Evolutionary conservation across 2,797 vertebrate genomes (phyloP), one percentile per base, ranked within the genome.

Genomic region (Syncerus caffer): DNA sequence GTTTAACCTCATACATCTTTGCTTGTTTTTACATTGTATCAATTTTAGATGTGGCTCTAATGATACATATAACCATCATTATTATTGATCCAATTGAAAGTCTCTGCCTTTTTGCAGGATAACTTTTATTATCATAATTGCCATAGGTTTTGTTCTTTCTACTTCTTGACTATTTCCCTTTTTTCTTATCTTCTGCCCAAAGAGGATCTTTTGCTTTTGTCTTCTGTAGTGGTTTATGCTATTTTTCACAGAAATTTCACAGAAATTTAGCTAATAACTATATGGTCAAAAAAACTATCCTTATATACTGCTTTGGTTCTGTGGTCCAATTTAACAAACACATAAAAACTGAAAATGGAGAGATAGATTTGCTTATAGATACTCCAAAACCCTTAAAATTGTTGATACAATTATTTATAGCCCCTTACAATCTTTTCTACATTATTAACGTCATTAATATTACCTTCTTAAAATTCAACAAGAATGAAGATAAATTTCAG

Each of bases 171-270:
- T 88, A 1, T n/a, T 89, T 89, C 53, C 31, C 31, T 42, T 87
- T 95, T 88, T 62, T 29, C 53, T 51, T 90, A 34, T 88, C 53
- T 92, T 95, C 87, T 90, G 45, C 21, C 67, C 57, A 78, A 4
- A 64, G 0, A 82, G 38, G 4, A 79, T 79, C 34, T 93, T 79
- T 76, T 34, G 27, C 23, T 67, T 95, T 86, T 83, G 34, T 92
- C 29, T 97, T 92, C 60, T 89, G 78, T 3, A 23, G 45, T 83
- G 13, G 67, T 53, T 29, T 80, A 84, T 47, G 15, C 5, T 64
- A 91, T 50, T 96, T 86, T 89, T 67, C 51, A 90, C 19, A 76
- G 27, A 89, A 94, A 90, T 86, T 89, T 67, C 51, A 90, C 19
- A 76, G 27, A 89, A 94, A 90, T 74, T 89, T 38, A n/a, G 34